Conservation (phyloP, 2,113 vertebrate genomes). For the Gallinago jamesoni region DNA sequence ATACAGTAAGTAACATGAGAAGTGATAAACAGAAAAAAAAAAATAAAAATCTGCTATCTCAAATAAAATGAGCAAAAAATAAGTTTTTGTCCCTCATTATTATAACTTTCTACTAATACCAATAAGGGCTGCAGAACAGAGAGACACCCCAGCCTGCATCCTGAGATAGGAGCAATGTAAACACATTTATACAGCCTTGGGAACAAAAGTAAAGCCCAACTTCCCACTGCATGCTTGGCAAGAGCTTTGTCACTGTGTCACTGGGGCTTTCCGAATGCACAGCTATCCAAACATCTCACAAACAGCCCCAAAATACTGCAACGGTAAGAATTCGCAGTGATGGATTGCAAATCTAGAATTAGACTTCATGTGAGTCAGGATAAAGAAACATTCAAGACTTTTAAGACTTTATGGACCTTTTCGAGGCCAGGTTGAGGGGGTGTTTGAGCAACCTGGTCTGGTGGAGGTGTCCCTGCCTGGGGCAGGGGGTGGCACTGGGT, state of each 20-base stretch:
- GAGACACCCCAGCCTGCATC: background rate
- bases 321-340: background rate
- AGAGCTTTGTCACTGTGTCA: background rate
- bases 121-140: background rate
- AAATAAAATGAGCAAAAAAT: background rate
- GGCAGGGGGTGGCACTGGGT: background rate
- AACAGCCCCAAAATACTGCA: background rate
- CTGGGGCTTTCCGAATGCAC: background rate
- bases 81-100: background rate
- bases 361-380: background rate
- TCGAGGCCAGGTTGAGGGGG: background rate
- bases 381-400: background rate
- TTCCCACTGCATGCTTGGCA: conserved; percentile 43
- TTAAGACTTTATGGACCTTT: background rate
- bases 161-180: conserved; percentile 48
- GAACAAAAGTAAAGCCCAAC: conserved; percentile 11
- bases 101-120: background rate
- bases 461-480: background rate
- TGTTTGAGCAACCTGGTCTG: background rate
- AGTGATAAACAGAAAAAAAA: background rate
- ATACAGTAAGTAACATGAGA: background rate
- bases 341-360: background rate
- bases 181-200: conserved; percentile 15
- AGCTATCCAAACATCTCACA: background rate
- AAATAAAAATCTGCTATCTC: background rate